Base-by-base conservation (phyloP, 2,888 invertebrate genomes). In the Pyrochroa serraticornis region DNA sequence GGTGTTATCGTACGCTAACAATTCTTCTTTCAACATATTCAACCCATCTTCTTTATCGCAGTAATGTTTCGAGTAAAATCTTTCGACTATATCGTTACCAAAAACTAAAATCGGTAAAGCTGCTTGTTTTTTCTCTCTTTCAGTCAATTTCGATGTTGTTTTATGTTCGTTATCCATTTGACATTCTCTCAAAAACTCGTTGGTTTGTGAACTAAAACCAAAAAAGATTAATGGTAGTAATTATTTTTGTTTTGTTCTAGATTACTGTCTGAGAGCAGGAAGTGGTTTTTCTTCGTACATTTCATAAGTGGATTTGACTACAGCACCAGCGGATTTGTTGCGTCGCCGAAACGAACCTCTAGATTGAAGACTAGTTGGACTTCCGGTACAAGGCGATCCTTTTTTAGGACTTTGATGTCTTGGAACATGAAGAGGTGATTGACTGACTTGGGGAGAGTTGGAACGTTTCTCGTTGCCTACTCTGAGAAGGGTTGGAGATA, bases 41-140 rank as follows among this genome's bases (percentile, higher is more conserved):
- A 95, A 77, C 0, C 93, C 93, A 71, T 93, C 93, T 75, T 94
- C 94, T 73, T 94, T 92, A 76, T 94, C 93, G 41, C 92, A 85
- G 78, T 91, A 95, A 77, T 92, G 93, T 71, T 94, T 93, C 3
- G 93, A 93, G 78, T 92, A 94, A 77, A 93, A 92, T 73, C 92
- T 91, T 77, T 95, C 94, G 1, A 95, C 96, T 81, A 96, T 79
- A 47, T 92, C 90, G 78, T 89, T 89, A 55, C 95, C 96, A 79
- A 96, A 96, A 37, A 96, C 92, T 50, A 95, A 84, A 71, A 96
- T 94, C 0, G 95, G 93, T 57, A 94, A 78, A 0, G 94, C 92
- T 0, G 96, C 96, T 77, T 95, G 90, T 71, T 93, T 91, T 71
- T 90, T 85, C 76, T 93, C 93, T 48, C 92, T 81, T 71, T 93